Evolutionary conservation across 1,140 invertebrate species (phyloP).

Genomic region (Trypoxylus dichotomus): DNA sequence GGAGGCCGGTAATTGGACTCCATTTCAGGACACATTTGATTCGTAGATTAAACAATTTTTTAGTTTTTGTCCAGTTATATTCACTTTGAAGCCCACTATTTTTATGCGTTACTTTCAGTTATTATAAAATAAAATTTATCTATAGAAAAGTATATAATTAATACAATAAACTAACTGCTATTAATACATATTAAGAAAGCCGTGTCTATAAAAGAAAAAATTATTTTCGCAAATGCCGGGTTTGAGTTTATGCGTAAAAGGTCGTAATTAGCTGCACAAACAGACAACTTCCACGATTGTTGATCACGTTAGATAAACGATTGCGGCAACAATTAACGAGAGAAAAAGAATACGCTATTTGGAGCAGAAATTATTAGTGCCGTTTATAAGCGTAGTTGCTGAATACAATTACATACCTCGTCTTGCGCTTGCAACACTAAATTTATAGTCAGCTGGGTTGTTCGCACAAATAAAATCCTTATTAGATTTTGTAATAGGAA

Average conservation of each 20-base stretch:
- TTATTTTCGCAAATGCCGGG: no score
- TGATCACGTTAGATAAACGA: not conserved
- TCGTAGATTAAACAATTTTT: no score
- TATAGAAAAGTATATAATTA: no score
- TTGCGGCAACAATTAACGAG: slow-evolving; percentile 5
- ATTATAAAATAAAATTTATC: no score
- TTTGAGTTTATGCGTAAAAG: not conserved
- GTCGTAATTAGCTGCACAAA: not conserved
- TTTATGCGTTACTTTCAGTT: no score
- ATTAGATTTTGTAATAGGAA: not conserved
- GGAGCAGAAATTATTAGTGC: slow-evolving; percentile 20
- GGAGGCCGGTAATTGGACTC: no score
- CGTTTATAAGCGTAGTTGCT: not conserved
- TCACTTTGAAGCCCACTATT: no score
- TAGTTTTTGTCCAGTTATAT: no score
- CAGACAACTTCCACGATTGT: not conserved
- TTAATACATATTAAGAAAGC: no score
- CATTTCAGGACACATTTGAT: no score
- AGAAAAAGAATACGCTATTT: not conserved
- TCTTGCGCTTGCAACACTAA: slow-evolving; percentile 10
- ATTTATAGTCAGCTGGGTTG: not conserved
- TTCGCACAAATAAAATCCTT: not conserved
- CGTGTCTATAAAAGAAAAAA: no score
- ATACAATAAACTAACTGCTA: no score
- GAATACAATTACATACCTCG: slow-evolving; percentile 20